Conservation (phyloP, 2,797 vertebrate species). For the Champsocephalus gunnari region DNA sequence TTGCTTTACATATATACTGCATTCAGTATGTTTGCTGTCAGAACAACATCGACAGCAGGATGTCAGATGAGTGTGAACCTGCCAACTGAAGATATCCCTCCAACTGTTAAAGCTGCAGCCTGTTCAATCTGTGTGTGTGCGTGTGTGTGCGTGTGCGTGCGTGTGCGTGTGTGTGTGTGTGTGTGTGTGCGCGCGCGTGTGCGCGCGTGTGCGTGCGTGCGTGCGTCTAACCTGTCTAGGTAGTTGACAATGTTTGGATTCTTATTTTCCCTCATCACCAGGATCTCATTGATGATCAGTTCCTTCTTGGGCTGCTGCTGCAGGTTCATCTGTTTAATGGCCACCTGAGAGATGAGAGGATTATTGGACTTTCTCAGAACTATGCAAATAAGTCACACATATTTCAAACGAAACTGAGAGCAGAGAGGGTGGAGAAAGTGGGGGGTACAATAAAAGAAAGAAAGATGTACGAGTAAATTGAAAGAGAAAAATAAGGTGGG, state of each 20-base stretch:
- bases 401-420: neutral
- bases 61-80: neutral
- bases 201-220: neutral
- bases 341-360: conserved; percentile 86
- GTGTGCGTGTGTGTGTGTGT: neutral
- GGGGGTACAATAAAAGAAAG: neutral
- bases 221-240: conserved; percentile 90
- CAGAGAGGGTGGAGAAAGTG: neutral
- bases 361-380: neutral
- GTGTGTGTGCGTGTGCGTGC: neutral
- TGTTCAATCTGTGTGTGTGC: neutral
- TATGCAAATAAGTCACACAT: neutral
- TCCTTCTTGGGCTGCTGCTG: conserved; percentile 99
- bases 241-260: conserved; percentile 99
- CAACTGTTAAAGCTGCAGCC: conserved; percentile 13
- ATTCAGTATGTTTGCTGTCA: neutral
- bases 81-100: neutral
- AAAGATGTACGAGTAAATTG: neutral
- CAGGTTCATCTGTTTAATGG: conserved; percentile 99
- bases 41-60: neutral
- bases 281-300: conserved; percentile 99
- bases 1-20: neutral
- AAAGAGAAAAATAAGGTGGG: neutral
- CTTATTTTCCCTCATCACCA: conserved; percentile 99
- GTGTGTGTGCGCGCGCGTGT: neutral